Conservation (phyloP, 2,797 vertebrate genomes). For the Eospalax fontanierii region DNA sequence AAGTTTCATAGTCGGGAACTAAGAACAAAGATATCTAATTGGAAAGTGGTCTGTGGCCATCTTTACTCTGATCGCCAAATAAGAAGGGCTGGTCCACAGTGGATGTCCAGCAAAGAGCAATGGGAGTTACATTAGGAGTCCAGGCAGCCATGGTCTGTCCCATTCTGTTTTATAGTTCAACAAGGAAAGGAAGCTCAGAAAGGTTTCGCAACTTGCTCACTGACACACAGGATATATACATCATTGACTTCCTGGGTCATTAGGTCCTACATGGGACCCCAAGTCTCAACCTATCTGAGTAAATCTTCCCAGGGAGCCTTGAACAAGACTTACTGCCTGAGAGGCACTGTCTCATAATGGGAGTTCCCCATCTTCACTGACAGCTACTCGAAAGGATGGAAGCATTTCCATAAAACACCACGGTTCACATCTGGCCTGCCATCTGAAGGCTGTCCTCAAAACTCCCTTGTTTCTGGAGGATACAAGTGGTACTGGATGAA, state of each 20-base stretch:
- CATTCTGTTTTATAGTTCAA: background rate
- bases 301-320: background rate
- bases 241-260: background rate
- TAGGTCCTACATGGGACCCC: background rate
- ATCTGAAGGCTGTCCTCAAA: background rate
- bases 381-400: background rate
- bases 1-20: background rate
- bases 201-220: background rate
- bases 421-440: background rate
- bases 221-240: constrained; percentile 19
- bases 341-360: background rate
- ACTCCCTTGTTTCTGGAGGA: background rate
- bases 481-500: background rate
- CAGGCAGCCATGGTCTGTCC: background rate
- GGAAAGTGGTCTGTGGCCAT: background rate
- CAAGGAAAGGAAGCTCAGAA: constrained; percentile 5
- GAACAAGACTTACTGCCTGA: background rate
- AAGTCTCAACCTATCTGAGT: background rate
- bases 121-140: background rate
- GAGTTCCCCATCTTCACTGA: background rate
- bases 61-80: background rate
- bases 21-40: background rate
- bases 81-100: background rate
- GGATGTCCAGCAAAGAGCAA: background rate
- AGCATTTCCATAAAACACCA: background rate